phyloP scores from a whole-genome alignment of 2,113 vertebrate genomes.

The Callipepla californica region DNA sequence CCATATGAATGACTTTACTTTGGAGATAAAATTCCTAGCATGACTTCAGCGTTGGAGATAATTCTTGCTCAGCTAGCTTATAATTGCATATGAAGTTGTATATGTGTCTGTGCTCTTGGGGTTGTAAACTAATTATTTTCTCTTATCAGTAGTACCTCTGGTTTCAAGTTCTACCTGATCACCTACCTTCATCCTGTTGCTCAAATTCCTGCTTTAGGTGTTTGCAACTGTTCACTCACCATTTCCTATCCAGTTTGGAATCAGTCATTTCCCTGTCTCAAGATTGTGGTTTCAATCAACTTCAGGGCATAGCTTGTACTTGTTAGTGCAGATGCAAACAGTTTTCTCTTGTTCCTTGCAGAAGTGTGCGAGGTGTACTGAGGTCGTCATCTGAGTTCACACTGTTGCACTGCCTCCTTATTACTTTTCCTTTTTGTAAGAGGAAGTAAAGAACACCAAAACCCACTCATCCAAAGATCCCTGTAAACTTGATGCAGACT shows the following conservation, averaged over 20 bases:
- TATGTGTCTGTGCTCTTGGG: not conserved
- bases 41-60: not conserved
- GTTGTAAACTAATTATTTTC: not conserved
- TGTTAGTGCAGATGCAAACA: not conserved
- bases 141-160: not conserved
- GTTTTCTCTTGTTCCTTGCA: not conserved
- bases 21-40: not conserved
- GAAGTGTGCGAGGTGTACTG: not conserved
- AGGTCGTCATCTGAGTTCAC: not conserved
- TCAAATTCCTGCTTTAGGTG: not conserved
- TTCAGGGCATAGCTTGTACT: not conserved
- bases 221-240: not conserved
- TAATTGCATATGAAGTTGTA: not conserved
- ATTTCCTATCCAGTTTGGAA: not conserved
- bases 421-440: not conserved
- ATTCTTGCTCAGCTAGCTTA: not conserved
- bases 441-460: not conserved
- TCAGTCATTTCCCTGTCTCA: not conserved
- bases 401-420: not conserved
- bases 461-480: not conserved
- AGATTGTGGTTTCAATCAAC: not conserved
- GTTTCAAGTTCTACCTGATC: not conserved
- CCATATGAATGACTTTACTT: not conserved
- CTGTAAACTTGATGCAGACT: not conserved
- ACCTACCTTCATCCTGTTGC: not conserved